phyloP scores from a whole-genome alignment of 2,888 invertebrate species.

The Folsomia manolachei region DNA sequence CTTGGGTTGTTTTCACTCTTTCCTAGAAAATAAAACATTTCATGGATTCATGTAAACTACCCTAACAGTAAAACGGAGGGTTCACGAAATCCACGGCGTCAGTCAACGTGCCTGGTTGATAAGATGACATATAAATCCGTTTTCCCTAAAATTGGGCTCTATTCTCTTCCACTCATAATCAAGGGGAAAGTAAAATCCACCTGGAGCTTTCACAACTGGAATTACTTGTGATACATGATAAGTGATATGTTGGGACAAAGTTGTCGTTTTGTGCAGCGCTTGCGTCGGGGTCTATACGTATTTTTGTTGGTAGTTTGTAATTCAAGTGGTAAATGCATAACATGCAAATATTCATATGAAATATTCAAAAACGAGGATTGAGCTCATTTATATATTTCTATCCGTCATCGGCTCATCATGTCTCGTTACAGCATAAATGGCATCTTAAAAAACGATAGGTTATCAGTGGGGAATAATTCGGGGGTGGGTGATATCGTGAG shows the following conservation, averaged over 20 bases:
- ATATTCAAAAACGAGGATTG: neutral
- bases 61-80: no score
- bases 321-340: neutral
- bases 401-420: slow-evolving; percentile 17
- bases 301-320: slow-evolving; percentile 1
- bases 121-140: neutral
- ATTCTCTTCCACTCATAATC: neutral
- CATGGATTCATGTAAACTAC: no score
- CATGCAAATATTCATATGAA: no score
- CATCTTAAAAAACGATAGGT: slow-evolving; percentile 8
- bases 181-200: neutral
- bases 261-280: slow-evolving; percentile 15
- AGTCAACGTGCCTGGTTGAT: no score
- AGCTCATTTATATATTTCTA: neutral
- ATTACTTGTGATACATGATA: neutral
- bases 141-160: neutral
- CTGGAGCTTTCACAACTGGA: neutral
- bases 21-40: no score
- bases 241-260: neutral
- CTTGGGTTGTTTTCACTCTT: no score
- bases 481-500: neutral
- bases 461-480: neutral
- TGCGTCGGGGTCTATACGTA: slow-evolving; percentile 6
- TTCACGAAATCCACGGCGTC: no score
- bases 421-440: slow-evolving; percentile 26